Percentiles rank a stretch among this genome's conserved stretches.
Evolutionary conservation across 2,797 vertebrate genomes (phyloP).

Genomic region (Champsocephalus gunnari): DNA sequence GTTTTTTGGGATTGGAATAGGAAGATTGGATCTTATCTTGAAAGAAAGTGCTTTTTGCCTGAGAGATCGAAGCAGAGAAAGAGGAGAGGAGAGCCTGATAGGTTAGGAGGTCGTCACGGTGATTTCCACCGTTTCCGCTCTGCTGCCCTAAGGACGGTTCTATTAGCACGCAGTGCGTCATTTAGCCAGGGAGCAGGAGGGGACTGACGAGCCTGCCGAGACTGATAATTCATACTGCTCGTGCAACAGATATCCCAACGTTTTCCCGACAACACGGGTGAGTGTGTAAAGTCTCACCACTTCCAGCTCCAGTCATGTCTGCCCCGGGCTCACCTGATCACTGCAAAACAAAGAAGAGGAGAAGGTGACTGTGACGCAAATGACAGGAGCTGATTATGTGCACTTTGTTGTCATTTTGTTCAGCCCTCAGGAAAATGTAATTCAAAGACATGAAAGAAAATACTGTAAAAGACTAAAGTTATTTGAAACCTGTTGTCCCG

Average conservation of each 20-base stretch:
- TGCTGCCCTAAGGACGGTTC: too few species aligned
- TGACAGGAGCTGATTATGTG: not conserved
- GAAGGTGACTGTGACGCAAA: not conserved
- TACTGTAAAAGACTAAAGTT: not conserved
- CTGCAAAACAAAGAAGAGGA: conserved; percentile 32
- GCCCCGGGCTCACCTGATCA: conserved; percentile 59
- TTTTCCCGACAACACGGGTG: not conserved
- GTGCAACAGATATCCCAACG: not conserved
- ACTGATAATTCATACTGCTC: not conserved
- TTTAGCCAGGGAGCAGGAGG: too few species aligned
- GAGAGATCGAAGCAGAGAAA: too few species aligned
- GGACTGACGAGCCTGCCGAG: too few species aligned
- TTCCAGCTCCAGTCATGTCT: conserved; percentile 80
- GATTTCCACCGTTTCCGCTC: too few species aligned
- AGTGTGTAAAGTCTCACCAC: conserved; percentile 60
- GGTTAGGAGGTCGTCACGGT: too few species aligned
- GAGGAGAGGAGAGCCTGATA: too few species aligned
- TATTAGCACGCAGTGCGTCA: too few species aligned
- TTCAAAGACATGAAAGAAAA: not conserved
- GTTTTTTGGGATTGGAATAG: too few species aligned
- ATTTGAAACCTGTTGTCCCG: not conserved
- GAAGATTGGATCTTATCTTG: too few species aligned
- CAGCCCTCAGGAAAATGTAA: not conserved
- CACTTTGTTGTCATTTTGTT: not conserved
- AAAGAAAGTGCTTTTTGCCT: too few species aligned